Evolutionary conservation across 2,797 vertebrate genomes (phyloP).

Genomic region (Liasis olivaceus): DNA sequence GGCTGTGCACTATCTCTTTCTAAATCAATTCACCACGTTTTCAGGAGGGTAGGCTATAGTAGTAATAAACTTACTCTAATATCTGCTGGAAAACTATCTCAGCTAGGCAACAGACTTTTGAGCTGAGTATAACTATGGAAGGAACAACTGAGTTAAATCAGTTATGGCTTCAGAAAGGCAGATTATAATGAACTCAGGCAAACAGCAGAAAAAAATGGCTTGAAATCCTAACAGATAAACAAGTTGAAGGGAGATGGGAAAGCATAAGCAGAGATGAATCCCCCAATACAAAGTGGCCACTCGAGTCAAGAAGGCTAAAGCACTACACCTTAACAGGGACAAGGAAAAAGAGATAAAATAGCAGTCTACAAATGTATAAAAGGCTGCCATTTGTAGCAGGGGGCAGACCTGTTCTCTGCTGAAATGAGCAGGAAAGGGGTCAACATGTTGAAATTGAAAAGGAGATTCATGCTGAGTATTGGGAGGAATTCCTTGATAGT

Average conservation of each 20-base stretch:
- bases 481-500: neutral
- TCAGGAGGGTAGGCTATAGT: neutral
- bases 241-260: neutral
- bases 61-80: neutral
- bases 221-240: neutral
- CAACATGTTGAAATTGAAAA: neutral
- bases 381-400: neutral
- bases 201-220: neutral
- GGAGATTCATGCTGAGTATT: neutral
- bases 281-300: neutral
- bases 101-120: neutral
- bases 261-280: neutral
- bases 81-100: neutral
- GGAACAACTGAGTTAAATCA: neutral
- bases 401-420: neutral
- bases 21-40: neutral
- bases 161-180: neutral
- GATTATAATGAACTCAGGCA: neutral
- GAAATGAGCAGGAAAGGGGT: neutral
- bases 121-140: neutral
- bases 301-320: neutral
- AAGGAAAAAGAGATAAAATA: neutral
- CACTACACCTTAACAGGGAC: neutral
- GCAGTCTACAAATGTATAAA: neutral
- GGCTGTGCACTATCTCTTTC: neutral